Conservation (phyloP, 2,113 vertebrate genomes). For the Catharus fuscescens region DNA sequence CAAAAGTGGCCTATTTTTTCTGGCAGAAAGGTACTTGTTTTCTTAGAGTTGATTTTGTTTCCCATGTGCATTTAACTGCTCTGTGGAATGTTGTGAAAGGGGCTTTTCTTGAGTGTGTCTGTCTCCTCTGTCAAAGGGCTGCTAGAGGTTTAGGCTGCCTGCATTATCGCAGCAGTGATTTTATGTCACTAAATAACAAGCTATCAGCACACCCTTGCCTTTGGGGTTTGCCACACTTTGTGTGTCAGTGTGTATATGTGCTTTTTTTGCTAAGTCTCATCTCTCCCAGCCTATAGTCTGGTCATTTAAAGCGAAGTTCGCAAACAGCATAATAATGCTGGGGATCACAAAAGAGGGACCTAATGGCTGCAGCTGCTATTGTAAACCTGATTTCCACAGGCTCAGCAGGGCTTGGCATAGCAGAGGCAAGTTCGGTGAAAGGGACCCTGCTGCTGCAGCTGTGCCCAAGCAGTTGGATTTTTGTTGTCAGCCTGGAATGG, state of each 20-base stretch:
- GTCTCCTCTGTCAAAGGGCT: not conserved
- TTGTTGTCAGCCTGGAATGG: not conserved
- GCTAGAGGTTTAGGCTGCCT: not conserved
- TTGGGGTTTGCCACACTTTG: constrained; percentile 14
- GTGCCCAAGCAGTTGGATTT: not conserved
- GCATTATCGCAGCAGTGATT: constrained; percentile 30
- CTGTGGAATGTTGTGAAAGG: not conserved
- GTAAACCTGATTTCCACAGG: constrained; percentile 68
- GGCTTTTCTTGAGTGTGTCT: not conserved
- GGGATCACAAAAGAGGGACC: constrained; percentile 67
- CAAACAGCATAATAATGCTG: constrained; percentile 68
- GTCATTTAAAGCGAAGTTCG: constrained; percentile 21
- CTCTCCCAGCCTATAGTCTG: constrained; percentile 8
- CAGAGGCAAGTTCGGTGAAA: constrained; percentile 37
- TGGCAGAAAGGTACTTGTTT: not conserved
- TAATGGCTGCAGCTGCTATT: constrained; percentile 66
- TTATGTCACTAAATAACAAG: constrained; percentile 25
- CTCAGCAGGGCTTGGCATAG: constrained; percentile 64
- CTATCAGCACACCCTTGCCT: constrained; percentile 37
- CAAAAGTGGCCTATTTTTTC: not conserved
- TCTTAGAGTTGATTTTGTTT: not conserved
- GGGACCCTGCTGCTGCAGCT: constrained; percentile 45
- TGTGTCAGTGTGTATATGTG: not conserved
- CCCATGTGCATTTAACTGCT: not conserved
- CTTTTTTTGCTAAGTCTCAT: constrained; percentile 9